Evolutionary conservation across 2,888 invertebrate species (phyloP).

Genomic region (Serrognathus titanus): DNA sequence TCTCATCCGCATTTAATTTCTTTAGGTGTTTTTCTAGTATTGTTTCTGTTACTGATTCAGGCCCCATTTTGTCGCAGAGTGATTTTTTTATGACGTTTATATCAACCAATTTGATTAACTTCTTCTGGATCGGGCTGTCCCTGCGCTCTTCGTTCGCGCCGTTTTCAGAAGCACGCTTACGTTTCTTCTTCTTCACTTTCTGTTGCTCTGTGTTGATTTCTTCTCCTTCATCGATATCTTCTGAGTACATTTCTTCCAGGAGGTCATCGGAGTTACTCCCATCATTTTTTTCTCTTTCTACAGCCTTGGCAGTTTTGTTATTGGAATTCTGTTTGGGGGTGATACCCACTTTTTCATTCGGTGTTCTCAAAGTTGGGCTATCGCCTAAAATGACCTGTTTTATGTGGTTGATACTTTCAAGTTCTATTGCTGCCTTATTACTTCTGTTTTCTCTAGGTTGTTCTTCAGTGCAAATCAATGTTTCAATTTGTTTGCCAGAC

Average conservation of each 20-base stretch:
- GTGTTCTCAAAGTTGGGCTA: background rate
- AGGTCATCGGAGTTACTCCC: conserved; percentile 6
- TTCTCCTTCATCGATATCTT: conserved; percentile 5
- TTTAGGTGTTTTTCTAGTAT: conserved; percentile 6
- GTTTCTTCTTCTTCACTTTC: background rate
- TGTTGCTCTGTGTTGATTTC: background rate
- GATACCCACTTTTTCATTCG: background rate
- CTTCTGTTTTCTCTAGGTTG: conserved; percentile 11
- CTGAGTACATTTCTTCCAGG: conserved; percentile 17
- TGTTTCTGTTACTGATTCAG: background rate
- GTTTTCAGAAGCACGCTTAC: background rate
- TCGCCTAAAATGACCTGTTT: conserved; percentile 13
- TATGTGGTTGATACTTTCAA: conserved; percentile 10
- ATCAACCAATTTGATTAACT: conserved; percentile 17
- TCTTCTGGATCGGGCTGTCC: background rate
- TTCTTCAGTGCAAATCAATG: conserved; percentile 8
- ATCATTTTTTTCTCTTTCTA: background rate
- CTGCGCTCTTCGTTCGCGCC: background rate
- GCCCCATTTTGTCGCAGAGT: background rate
- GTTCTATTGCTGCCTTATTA: background rate
- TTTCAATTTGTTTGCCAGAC: background rate
- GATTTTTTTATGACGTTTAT: conserved; percentile 12
- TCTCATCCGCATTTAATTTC: background rate
- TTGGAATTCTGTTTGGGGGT: background rate
- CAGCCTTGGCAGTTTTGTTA: background rate